phyloP scores from a whole-genome alignment of 1,140 invertebrate species.

The Heliconius himera region DNA sequence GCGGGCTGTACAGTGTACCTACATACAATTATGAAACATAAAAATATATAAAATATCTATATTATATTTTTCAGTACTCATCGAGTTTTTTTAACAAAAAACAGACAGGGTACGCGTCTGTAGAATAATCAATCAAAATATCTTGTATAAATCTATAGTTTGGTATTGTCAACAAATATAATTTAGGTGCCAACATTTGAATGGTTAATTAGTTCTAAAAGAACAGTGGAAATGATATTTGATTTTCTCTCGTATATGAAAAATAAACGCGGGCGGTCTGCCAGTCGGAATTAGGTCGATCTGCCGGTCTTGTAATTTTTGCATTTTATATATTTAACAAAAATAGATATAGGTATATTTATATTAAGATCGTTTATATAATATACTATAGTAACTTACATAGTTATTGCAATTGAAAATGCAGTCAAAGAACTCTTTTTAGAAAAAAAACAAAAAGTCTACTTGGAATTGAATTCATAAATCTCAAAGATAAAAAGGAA shows the following conservation, averaged over 20 bases:
- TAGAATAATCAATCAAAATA: not conserved
- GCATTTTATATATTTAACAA: conserved; percentile 17
- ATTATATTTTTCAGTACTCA: not conserved
- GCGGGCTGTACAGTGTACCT: too few species aligned
- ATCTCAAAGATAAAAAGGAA: not conserved
- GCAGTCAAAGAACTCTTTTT: too few species aligned
- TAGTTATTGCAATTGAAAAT: too few species aligned
- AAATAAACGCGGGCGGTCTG: conserved; percentile 51
- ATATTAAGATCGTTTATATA: too few species aligned
- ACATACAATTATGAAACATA: too few species aligned
- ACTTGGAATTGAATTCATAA: not conserved
- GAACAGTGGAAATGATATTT: conserved; percentile 41
- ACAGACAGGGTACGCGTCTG: not conserved
- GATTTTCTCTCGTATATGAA: conserved; percentile 44
- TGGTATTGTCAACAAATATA: conserved; percentile 1
- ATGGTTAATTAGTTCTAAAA: conserved; percentile 37
- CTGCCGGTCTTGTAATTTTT: conserved; percentile 14
- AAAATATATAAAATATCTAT: too few species aligned
- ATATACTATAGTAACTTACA: too few species aligned
- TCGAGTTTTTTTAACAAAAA: not conserved
- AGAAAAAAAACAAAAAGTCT: too few species aligned
- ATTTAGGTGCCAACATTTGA: conserved; percentile 36
- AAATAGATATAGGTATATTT: not conserved
- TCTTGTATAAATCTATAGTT: not conserved
- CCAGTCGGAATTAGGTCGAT: conserved; percentile 51